Conservation (phyloP, 2,797 vertebrate species). For the Pangasius larnaudii region DNA sequence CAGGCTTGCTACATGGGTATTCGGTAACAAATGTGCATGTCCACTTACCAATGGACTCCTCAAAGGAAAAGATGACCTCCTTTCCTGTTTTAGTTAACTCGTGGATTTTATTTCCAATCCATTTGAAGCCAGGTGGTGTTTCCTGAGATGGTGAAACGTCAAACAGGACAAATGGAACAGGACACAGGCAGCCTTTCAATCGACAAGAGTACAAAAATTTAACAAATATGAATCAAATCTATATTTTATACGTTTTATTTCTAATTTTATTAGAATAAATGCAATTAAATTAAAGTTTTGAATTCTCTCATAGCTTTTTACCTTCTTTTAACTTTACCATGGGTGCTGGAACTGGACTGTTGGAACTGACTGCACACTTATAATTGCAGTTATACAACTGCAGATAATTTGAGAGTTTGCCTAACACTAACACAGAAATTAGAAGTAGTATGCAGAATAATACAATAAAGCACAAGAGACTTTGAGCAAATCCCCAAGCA, state of each 20-base stretch:
- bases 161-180: slow-evolving; percentile 47
- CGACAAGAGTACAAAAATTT: slow-evolving; percentile 33
- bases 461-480: not conserved
- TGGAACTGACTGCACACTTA: not conserved
- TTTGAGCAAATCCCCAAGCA: not conserved
- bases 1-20: not conserved
- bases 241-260: not conserved
- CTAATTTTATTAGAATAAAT: not conserved
- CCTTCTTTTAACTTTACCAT: not conserved
- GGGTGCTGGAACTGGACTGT: not conserved
- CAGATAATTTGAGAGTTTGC: not conserved
- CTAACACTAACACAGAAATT: not conserved
- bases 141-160: slow-evolving; percentile 78
- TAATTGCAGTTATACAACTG: not conserved
- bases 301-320: not conserved
- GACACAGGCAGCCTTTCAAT: slow-evolving; percentile 49
- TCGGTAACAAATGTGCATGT: not conserved
- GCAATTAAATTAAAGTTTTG: not conserved
- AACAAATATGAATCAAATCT: slow-evolving; percentile 23
- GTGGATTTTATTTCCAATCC: slow-evolving; percentile 92
- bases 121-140: slow-evolving; percentile 96
- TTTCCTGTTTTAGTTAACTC: slow-evolving; percentile 83
- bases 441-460: not conserved
- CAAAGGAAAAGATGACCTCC: slow-evolving; percentile 90
- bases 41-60: slow-evolving; percentile 91